A percentile compares a stretch with the other conserved stretches of the same genome.
phyloP scores from a whole-genome alignment of 2,113 vertebrate genomes.

The Rhombomys opimus region DNA sequence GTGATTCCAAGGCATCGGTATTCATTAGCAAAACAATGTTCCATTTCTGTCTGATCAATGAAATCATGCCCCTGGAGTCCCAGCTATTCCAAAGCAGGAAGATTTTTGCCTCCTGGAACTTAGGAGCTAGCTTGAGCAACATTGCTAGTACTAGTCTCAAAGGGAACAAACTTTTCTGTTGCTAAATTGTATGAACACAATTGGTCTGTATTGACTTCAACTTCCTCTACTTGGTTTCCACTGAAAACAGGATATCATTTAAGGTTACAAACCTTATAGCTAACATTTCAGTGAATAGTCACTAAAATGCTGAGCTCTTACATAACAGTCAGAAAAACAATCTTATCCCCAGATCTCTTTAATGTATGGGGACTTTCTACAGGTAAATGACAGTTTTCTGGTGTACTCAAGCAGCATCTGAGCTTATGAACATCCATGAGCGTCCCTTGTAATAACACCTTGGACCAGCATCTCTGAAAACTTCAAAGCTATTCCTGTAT shows the following conservation, averaged over 20 bases:
- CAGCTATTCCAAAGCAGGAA: background rate
- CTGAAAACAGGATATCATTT: slow-evolving; percentile 14
- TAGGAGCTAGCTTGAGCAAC: background rate
- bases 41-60: background rate
- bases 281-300: background rate
- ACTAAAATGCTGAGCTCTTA: background rate
- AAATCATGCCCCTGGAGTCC: background rate
- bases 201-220: background rate
- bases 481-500: slow-evolving; percentile 49
- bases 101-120: background rate
- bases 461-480: slow-evolving; percentile 1
- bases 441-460: slow-evolving; percentile 24
- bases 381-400: background rate
- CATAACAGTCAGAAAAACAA: background rate
- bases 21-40: background rate
- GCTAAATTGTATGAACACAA: background rate
- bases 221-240: background rate
- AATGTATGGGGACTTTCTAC: background rate
- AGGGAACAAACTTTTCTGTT: background rate
- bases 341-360: background rate
- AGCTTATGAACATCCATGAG: background rate
- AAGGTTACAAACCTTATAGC: background rate
- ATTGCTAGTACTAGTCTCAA: background rate
- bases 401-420: slow-evolving; percentile 17
- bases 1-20: background rate